These are phyloP conservation scores for Rhopalosiphum nymphaeae DNA, from an alignment of 2,888 invertebrate genomes.

Conservation along the genomic window DNA sequence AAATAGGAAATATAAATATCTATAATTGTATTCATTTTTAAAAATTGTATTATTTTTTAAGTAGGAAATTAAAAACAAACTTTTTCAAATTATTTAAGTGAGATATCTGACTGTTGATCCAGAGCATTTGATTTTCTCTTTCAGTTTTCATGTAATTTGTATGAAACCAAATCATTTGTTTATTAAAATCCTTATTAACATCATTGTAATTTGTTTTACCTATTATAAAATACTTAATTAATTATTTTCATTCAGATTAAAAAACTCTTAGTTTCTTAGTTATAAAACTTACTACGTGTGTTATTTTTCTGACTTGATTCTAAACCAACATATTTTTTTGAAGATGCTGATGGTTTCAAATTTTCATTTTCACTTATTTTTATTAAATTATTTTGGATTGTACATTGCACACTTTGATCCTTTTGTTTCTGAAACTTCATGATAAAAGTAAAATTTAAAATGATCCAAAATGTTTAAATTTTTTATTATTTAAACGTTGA, in stretches of 20 bases:
- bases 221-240: constrained; percentile 15
- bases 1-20: not conserved
- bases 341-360: not conserved
- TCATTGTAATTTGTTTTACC: constrained; percentile 39
- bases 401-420: constrained; percentile 53
- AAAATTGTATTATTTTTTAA: not conserved
- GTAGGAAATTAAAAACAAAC: constrained; percentile 44
- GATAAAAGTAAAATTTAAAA: not conserved
- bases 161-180: constrained; percentile 60
- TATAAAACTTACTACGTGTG: constrained; percentile 27
- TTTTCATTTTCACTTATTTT: not conserved
- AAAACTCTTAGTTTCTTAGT: not conserved
- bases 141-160: constrained; percentile 67
- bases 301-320: not conserved
- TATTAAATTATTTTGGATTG: constrained; percentile 13
- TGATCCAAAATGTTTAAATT: not conserved
- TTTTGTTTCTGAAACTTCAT: constrained; percentile 51
- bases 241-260: not conserved
- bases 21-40: not conserved
- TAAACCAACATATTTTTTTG: not conserved
- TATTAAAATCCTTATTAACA: constrained; percentile 47
- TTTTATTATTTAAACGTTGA: not conserved
- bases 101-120: constrained; percentile 75
- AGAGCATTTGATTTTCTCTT: constrained; percentile 72
- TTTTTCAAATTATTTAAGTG: constrained; percentile 73